These are phyloP conservation scores for Centruroides sculpturatus DNA, from an alignment of 1,140 invertebrate species.

Conservation along the genomic window DNA sequence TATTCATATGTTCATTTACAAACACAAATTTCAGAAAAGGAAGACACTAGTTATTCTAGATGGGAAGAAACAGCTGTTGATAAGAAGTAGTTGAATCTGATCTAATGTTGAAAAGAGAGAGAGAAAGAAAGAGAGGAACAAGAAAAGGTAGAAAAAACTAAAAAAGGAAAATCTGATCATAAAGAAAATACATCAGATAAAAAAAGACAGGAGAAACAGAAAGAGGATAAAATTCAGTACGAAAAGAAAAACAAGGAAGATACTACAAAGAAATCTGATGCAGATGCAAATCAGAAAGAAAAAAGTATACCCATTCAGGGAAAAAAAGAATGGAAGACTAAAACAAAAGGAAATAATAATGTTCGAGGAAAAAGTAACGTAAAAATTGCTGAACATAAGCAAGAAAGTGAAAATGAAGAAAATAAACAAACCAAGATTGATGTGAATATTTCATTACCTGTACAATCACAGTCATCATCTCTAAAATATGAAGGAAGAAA, in stretches of 20 bases:
- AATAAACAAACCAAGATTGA: not conserved
- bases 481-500: not conserved
- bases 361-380: not conserved
- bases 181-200: not conserved
- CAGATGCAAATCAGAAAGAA: not conserved
- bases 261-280: not conserved
- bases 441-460: not conserved
- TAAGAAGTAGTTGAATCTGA: slow-evolving; percentile 15
- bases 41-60: too few species aligned
- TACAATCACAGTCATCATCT: not conserved
- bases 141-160: slow-evolving; percentile 2
- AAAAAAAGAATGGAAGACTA: not conserved
- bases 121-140: too few species aligned
- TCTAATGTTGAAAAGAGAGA: slow-evolving; percentile 15
- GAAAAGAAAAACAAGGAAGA: not conserved
- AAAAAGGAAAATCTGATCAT: not conserved
- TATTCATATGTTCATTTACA: too few species aligned
- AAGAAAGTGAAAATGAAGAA: not conserved
- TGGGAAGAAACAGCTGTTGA: too few species aligned
- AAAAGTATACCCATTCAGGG: not conserved
- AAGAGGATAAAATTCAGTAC: not conserved
- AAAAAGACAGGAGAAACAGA: not conserved
- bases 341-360: not conserved
- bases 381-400: not conserved
- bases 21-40: too few species aligned